Evolutionary conservation across 2,797 vertebrate genomes (phyloP), one percentile per base, ranked within the genome.

Genomic region (Hafferia zeledoni): DNA sequence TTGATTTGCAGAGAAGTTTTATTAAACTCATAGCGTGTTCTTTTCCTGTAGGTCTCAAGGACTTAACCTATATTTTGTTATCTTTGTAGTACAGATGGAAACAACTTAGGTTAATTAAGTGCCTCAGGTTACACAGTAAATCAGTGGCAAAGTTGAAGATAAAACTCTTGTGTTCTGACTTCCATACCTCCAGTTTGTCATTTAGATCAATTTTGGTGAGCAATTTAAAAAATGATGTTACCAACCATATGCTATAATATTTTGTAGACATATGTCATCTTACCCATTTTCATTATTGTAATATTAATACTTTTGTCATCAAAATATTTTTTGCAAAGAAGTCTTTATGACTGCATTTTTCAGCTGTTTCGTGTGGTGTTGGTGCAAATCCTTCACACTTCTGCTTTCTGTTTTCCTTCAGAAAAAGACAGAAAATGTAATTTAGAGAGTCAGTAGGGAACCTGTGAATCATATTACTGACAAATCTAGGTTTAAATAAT

Each of bases 51-150:
- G 44, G 74, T 95, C 59, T 91, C 76, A 86, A 90, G 85, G 87
- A 86, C 80, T 89, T 96, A 87, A 78, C 82, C 57, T 94, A 11
- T 67, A 44, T 91, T 94, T 76, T 88, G 43, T 93, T 97, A 94
- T 96, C 95, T 94, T 91, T 76, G 37, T 88, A 88, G 65, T 81
- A 50, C 72, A 95, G 75, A 87, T 91, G 82, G 84, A 70, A 53
- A 35, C 68, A 75, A 47, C 33, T 0, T 6, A 92, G 85, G 94
- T 95, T 95, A 96, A 93, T 96, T 93, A 92, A 93, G 27, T 90
- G 93, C 86, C 67, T 79, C 56, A 76, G 86, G 92, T 94, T 92
- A 47, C 63, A 76, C 44, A 59, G n/a, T 93, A 85, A 90, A 93
- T 89, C 44, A 67, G 83, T 84, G 67, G 69, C 41, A 67, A 85